These are phyloP conservation scores for Ranitomeya variabilis DNA, from an alignment of 2,113 vertebrate species.

Conservation along the genomic window DNA sequence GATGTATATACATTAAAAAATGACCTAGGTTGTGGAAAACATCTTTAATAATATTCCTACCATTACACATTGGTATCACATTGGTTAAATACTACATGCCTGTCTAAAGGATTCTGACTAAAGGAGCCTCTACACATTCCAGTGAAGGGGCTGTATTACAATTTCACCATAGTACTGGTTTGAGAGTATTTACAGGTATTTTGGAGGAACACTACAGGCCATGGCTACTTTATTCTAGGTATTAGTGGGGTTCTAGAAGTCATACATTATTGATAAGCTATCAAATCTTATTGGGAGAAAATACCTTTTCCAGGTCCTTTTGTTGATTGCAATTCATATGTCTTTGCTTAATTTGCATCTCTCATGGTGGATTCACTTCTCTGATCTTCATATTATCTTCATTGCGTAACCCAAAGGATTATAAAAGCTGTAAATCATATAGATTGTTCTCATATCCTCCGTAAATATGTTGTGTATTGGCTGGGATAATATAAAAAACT, in stretches of 20 bases:
- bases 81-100: too few species aligned
- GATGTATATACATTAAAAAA: too few species aligned
- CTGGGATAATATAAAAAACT: neutral
- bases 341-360: neutral
- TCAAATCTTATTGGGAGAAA: neutral
- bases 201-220: neutral
- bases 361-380: neutral
- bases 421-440: slow-evolving; percentile 4
- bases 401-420: neutral
- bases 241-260: neutral
- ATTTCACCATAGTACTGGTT: too few species aligned
- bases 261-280: neutral
- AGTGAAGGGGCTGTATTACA: too few species aligned
- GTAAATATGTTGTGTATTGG: neutral
- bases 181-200: too few species aligned
- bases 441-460: neutral
- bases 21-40: too few species aligned
- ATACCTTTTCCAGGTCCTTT: neutral
- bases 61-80: too few species aligned
- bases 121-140: too few species aligned
- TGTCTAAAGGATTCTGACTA: too few species aligned
- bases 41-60: too few species aligned
- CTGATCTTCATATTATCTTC: neutral
- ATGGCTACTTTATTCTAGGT: neutral
- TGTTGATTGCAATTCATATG: neutral